phyloP scores from a whole-genome alignment of 23 tunicate species.

The Ascidia mentula region DNA sequence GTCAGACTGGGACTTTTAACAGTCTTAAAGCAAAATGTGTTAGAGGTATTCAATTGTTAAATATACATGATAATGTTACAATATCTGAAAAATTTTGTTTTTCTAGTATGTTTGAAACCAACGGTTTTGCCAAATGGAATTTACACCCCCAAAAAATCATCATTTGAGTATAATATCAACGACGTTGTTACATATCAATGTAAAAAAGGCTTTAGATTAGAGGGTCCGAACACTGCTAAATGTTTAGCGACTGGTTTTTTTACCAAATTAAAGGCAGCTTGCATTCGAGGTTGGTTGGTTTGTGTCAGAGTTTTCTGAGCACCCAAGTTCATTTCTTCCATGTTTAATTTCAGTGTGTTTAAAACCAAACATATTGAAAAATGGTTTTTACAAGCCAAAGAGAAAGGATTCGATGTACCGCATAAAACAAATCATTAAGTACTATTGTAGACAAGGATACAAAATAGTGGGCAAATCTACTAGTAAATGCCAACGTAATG shows the following conservation, averaged over 20 bases:
- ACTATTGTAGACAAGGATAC: constrained; percentile 9
- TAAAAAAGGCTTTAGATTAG: neutral
- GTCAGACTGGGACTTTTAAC: neutral
- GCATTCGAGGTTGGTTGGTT: neutral
- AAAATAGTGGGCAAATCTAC: neutral
- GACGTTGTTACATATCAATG: constrained; percentile 13
- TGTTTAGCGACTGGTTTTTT: neutral
- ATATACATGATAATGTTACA: neutral
- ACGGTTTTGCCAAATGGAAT: constrained; percentile 4
- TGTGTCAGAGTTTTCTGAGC: no score
- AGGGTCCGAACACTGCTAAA: neutral
- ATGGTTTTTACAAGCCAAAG: neutral
- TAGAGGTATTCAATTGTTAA: neutral
- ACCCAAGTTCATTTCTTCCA: neutral
- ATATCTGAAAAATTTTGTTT: neutral
- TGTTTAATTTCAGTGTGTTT: neutral
- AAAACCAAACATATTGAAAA: neutral
- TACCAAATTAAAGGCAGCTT: neutral
- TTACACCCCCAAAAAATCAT: neutral
- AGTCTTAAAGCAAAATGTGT: neutral
- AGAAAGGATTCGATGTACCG: neutral
- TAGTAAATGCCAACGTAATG: constrained; percentile 4
- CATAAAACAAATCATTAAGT: constrained; percentile 3
- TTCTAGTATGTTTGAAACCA: neutral
- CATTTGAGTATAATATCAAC: neutral